These are phyloP conservation scores for Drosophila subquinaria DNA, from an alignment of 2,888 invertebrate species.

Conservation along the genomic window DNA sequence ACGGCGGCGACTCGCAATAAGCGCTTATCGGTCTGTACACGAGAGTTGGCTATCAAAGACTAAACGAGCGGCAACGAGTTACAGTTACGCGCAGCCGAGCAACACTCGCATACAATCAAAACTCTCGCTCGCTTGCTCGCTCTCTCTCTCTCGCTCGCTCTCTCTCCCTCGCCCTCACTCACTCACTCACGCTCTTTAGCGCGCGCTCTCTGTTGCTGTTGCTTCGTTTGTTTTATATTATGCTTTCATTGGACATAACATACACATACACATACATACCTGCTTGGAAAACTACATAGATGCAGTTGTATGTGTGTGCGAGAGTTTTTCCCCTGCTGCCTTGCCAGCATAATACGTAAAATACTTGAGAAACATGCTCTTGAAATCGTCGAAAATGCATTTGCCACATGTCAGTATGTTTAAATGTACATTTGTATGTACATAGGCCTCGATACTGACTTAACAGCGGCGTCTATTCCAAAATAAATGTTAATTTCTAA, in stretches of 20 bases:
- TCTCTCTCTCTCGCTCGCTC: constrained; percentile 1
- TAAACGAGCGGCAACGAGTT: constrained; percentile 73
- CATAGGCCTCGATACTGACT: constrained; percentile 29
- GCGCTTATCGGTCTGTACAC: constrained; percentile 84
- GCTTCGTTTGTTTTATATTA: constrained; percentile 50
- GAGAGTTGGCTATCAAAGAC: constrained; percentile 85
- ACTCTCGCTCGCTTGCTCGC: constrained; percentile 17
- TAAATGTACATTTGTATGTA: neutral
- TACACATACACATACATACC: constrained; percentile 44
- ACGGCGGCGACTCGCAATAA: constrained; percentile 50
- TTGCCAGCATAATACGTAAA: constrained; percentile 56
- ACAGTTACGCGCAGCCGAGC: constrained; percentile 71
- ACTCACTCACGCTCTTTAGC: constrained; percentile 30
- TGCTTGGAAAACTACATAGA: constrained; percentile 67
- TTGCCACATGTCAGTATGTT: constrained; percentile 35
- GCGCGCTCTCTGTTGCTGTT: constrained; percentile 35
- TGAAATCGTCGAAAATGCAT: constrained; percentile 64
- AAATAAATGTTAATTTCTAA: constrained; percentile 34
- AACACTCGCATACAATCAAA: constrained; percentile 35
- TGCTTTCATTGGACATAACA: constrained; percentile 37
- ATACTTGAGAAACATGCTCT: constrained; percentile 55
- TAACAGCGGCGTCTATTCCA: constrained; percentile 32
- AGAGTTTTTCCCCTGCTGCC: constrained; percentile 43
- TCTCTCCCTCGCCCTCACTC: constrained; percentile 22
- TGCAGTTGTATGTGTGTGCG: constrained; percentile 11